Conservation (phyloP, 2,113 vertebrate genomes). For the Acinonyx jubatus region DNA sequence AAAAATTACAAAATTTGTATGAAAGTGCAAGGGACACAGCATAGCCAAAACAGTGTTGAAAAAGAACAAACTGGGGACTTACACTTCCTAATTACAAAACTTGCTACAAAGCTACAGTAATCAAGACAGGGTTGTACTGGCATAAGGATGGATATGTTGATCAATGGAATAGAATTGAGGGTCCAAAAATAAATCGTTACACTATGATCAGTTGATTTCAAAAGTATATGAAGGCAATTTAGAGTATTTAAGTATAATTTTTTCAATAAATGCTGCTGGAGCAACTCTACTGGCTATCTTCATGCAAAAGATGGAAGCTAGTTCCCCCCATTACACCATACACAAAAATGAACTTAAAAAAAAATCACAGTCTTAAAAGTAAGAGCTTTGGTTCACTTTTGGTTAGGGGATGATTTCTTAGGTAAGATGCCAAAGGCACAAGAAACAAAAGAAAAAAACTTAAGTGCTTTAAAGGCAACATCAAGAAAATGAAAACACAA, state of each 20-base stretch:
- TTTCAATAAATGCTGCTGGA: not conserved
- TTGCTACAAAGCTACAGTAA: not conserved
- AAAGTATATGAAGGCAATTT: not conserved
- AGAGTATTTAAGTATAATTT: not conserved
- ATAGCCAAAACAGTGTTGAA: not conserved
- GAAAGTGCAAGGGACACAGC: not conserved
- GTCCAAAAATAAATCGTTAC: not conserved
- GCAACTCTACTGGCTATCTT: not conserved
- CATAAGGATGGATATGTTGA: not conserved
- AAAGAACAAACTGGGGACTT: not conserved
- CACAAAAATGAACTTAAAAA: not conserved
- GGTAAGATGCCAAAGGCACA: not conserved
- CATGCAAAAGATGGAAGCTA: not conserved
- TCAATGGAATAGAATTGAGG: not conserved
- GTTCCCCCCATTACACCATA: not conserved
- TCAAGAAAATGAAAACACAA: not conserved
- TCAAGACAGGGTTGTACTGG: not conserved
- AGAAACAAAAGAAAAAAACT: not conserved
- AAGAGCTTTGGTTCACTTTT: not conserved
- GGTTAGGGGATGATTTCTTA: not conserved
- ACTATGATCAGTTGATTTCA: not conserved
- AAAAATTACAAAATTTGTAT: not conserved
- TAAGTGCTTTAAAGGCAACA: not conserved
- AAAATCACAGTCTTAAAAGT: not conserved
- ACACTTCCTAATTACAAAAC: not conserved